Percentiles rank a stretch among this genome's conserved stretches.
Conservation (phyloP, 2,113 vertebrate species). For the Ageneiosus marmoratus region DNA sequence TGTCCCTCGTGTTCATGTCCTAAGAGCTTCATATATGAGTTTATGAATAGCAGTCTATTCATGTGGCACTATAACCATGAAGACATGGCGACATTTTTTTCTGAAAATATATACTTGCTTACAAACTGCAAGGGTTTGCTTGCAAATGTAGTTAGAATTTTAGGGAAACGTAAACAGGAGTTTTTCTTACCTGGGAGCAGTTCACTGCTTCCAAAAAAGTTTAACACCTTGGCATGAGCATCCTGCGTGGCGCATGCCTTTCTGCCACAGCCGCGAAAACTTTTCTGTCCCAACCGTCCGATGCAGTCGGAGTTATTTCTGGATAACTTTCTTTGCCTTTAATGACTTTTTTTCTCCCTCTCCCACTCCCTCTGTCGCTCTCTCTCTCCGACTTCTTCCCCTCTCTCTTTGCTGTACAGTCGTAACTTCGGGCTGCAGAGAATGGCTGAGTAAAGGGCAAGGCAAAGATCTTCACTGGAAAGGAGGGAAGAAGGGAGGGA, state of each 20-base stretch:
- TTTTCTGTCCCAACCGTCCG: conserved; percentile 31
- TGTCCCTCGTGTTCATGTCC: conserved; percentile 41
- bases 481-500: conserved; percentile 66
- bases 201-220: conserved; percentile 62
- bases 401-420: conserved; percentile 52
- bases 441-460: conserved; percentile 67
- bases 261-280: conserved; percentile 66
- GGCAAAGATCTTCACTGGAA: conserved; percentile 68
- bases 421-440: conserved; percentile 72
- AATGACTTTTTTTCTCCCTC: conserved; percentile 18
- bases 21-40: background rate
- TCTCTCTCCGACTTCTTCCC: conserved; percentile 33
- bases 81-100: background rate
- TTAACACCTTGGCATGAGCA: conserved; percentile 71
- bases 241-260: conserved; percentile 67
- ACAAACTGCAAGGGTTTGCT: background rate
- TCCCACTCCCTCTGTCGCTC: conserved; percentile 50
- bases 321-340: conserved; percentile 58
- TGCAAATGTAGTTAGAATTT: background rate
- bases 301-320: conserved; percentile 55
- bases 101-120: background rate
- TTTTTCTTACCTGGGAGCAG: conserved; percentile 68
- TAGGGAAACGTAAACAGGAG: background rate
- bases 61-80: background rate
- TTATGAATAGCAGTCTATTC: background rate